These are phyloP conservation scores for Stenolophus ochropezus DNA, from an alignment of 2,888 invertebrate genomes.

Conservation along the genomic window DNA sequence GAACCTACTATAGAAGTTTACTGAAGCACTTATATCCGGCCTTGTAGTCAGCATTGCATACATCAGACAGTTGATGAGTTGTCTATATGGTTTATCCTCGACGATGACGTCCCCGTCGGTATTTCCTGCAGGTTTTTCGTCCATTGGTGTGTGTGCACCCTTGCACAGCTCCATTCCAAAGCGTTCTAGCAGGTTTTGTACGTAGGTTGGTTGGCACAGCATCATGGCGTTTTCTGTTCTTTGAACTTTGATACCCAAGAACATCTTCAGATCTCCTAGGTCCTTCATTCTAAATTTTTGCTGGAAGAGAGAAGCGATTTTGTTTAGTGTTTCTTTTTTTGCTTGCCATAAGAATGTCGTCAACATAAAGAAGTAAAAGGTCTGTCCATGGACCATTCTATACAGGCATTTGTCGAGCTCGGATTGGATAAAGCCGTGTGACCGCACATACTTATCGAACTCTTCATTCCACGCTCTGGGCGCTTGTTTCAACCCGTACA, in stretches of 20 bases:
- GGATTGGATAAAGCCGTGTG: constrained; percentile 20
- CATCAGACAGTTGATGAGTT: constrained; percentile 29
- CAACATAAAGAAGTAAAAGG: constrained; percentile 21
- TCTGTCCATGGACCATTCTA: not conserved
- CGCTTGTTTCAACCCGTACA: constrained; percentile 56
- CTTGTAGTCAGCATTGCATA: constrained; percentile 26
- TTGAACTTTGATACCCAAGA: constrained; percentile 10
- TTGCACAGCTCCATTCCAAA: too few species aligned
- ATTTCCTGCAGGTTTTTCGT: too few species aligned
- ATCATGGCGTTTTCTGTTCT: constrained; percentile 26
- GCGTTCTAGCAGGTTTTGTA: too few species aligned
- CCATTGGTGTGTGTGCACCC: too few species aligned
- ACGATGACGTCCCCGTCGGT: too few species aligned
- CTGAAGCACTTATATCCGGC: constrained; percentile 9
- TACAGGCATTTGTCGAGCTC: constrained; percentile 39
- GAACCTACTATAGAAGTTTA: constrained; percentile 28
- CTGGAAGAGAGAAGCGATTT: constrained; percentile 25
- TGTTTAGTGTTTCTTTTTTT: not conserved
- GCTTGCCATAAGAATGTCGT: constrained; percentile 36
- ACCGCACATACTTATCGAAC: constrained; percentile 18
- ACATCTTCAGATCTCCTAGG: constrained; percentile 16
- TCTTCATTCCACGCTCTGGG: too few species aligned
- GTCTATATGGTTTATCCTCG: constrained; percentile 7
- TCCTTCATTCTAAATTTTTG: constrained; percentile 32
- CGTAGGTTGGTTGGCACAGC: not conserved